Evolutionary conservation across 2,113 vertebrate species (phyloP).

Genomic region (Silurus meridionalis): DNA sequence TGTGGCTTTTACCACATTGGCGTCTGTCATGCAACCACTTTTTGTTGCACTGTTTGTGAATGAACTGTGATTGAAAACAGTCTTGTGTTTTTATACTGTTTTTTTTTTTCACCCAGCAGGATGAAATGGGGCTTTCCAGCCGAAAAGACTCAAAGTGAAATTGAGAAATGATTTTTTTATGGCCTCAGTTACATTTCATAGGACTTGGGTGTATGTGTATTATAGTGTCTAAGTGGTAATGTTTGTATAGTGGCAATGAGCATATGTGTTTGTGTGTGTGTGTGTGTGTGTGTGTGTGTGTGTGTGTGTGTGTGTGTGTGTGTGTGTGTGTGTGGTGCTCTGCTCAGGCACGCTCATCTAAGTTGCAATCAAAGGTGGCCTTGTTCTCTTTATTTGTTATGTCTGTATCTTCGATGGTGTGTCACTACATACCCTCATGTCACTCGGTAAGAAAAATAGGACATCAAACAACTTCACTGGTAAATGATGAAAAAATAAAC

Average conservation of each 20-base stretch:
- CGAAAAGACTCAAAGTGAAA: slow-evolving; percentile 10
- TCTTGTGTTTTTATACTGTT: neutral
- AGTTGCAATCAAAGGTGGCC: slow-evolving; percentile 54
- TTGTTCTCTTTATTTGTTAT: slow-evolving; percentile 56
- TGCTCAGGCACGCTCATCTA: slow-evolving; percentile 48
- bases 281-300: neutral
- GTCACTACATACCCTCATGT: slow-evolving; percentile 36
- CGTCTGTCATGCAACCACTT: neutral
- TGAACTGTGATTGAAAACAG: slow-evolving; percentile 19
- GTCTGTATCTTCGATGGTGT: slow-evolving; percentile 45
- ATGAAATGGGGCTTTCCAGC: slow-evolving; percentile 9
- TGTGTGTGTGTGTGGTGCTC: slow-evolving; percentile 10
- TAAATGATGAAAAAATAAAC: neutral
- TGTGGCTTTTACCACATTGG: neutral
- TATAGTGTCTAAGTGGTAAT: neutral
- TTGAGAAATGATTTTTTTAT: slow-evolving; percentile 25
- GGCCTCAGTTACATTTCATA: neutral
- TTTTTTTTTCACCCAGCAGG: neutral
- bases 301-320: slow-evolving; percentile 24
- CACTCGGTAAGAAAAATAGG: slow-evolving; percentile 45
- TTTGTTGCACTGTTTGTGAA: neutral
- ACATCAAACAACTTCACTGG: neutral
- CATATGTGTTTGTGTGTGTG: neutral
- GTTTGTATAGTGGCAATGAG: neutral
- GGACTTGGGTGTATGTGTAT: neutral